Base-by-base conservation (phyloP, 1,140 invertebrate species). In the Leptinotarsa defecta region DNA sequence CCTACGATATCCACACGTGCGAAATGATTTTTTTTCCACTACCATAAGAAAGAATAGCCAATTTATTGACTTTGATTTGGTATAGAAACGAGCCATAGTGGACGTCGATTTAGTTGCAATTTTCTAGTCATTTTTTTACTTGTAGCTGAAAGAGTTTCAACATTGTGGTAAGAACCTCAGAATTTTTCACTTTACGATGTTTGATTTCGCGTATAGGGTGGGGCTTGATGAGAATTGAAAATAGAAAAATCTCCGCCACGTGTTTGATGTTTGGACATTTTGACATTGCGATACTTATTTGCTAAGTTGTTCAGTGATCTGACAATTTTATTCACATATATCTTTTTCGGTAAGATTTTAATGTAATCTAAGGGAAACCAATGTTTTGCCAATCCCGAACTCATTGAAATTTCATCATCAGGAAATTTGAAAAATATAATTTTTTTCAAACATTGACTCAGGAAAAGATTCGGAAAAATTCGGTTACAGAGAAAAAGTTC, bases 201-300 rank as follows among this genome's bases (percentile, higher is more conserved):
- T 63, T 61, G 27, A 62, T 61, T 71, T 49, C 34, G 27, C 5
- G 24, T n/a, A 24, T 24, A 49, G 79, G 80, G 80, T 77, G 80
- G 79, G 81, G 79, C 76, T 73, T 43, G n/a, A 71, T 62, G 34
- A 27, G 48, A 20, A 17, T 15, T 24, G 57, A 57, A 71, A 71
- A 71, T 61, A 57, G 52, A 17, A 57, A 57, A 57, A 57, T 57
- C 52, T 17, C 13, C 71, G 82, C 82, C 82, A 83, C 82, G 82
- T 83, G 82, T 82, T 80, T 80, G 69, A 65, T 77, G 76, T 80
- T 81, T 79, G 74, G 68, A 75, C 73, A 71, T 64, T 65, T 75
- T 75, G 34, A 17, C n/a, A 49, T 27, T 67, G 22, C n/a, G 27
- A 17, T 20, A 1, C 48, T 69, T 20, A 6, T 22, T 22, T 71